A percentile compares a stretch with the other conserved stretches of the same genome.
phyloP scores from a whole-genome alignment of 1,140 invertebrate species.

The Himalopsyche phryganea region DNA sequence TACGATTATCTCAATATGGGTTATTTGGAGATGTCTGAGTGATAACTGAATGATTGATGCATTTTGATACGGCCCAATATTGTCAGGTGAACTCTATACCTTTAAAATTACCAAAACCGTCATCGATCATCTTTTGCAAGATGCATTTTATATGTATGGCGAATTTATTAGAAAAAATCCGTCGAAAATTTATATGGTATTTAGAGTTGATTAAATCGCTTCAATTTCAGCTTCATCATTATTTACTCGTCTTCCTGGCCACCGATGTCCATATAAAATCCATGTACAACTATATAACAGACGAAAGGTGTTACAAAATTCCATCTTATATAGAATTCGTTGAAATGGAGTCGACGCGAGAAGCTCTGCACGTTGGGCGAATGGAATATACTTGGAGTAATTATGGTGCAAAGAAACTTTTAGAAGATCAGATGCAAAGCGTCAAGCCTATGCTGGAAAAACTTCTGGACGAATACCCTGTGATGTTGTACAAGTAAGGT shows the following conservation, averaged over 20 bases:
- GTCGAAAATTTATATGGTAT: too few relatives aligned
- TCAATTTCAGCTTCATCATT: conserved; percentile 43
- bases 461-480: conserved; percentile 62
- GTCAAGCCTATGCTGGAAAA: conserved; percentile 68
- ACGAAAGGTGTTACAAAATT: conserved; percentile 45
- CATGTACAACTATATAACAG: conserved; percentile 66
- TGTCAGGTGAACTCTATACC: too few relatives aligned
- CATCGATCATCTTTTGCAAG: too few relatives aligned
- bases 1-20: too few relatives aligned
- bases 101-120: too few relatives aligned
- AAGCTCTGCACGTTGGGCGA: conserved; percentile 56
- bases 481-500: conserved; percentile 55
- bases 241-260: conserved; percentile 53
- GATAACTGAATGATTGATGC: too few relatives aligned
- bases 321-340: conserved; percentile 55
- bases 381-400: conserved; percentile 50
- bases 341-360: conserved; percentile 58
- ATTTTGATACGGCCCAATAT: too few relatives aligned
- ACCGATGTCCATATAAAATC: conserved; percentile 55
- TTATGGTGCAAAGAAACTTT: conserved; percentile 62
- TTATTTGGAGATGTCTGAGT: too few relatives aligned
- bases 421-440: conserved; percentile 74
- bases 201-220: too few relatives aligned
- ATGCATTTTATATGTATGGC: too few relatives aligned
- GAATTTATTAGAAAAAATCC: too few relatives aligned